A percentile compares a stretch with the other conserved stretches of the same genome.
phyloP scores from a whole-genome alignment of 1,140 invertebrate species.

The Tachypleus tridentatus region DNA sequence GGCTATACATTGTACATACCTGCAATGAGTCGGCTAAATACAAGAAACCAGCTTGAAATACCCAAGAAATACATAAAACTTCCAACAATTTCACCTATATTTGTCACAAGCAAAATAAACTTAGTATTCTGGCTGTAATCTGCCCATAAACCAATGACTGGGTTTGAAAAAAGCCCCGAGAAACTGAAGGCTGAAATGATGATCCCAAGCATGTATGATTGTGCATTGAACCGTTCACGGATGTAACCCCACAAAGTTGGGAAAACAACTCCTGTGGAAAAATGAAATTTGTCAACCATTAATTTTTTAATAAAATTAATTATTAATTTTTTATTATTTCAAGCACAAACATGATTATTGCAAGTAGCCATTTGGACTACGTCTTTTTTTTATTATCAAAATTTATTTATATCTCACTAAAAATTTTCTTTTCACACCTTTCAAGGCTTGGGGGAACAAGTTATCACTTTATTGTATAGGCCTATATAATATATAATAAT shows the following conservation, averaged over 20 bases:
- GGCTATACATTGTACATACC: conserved; percentile 19
- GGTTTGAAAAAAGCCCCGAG: conserved; percentile 19
- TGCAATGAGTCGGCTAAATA: conserved; percentile 30
- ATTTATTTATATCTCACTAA: too few species aligned
- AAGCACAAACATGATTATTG: too few species aligned
- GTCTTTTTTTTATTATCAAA: too few species aligned
- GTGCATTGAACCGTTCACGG: conserved; percentile 10
- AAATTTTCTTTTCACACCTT: too few species aligned
- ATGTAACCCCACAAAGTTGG: conserved; percentile 23
- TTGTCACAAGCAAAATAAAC: conserved; percentile 27
- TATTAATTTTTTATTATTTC: too few species aligned
- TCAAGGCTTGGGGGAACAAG: too few species aligned
- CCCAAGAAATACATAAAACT: conserved; percentile 33
- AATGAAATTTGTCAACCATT: background rate
- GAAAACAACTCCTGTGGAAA: conserved; percentile 21
- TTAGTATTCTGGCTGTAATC: conserved; percentile 26
- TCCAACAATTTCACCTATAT: conserved; percentile 29
- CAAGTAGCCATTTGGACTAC: too few species aligned
- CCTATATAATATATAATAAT: too few species aligned
- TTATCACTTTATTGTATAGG: too few species aligned
- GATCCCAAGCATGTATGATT: conserved; percentile 16
- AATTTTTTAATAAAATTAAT: too few species aligned
- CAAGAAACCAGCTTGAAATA: conserved; percentile 29
- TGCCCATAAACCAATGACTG: conserved; percentile 21
- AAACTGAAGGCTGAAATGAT: conserved; percentile 22